Conservation (phyloP, 2,888 invertebrate genomes). For the Lordiphosa fenestrarum region DNA sequence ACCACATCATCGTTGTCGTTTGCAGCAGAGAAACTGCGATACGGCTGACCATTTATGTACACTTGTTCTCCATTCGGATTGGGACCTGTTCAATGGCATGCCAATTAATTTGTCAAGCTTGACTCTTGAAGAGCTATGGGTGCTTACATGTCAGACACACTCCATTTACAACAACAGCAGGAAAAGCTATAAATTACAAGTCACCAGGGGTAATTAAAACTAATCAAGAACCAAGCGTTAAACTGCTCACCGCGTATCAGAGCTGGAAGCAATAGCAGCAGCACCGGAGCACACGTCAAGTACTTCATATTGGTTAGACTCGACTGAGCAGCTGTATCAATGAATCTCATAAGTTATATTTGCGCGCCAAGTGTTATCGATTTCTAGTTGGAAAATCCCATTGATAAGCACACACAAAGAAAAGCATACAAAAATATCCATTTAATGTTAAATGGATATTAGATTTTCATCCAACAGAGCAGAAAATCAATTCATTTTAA, state of each 20-base stretch:
- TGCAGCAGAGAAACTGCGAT: conserved; percentile 49
- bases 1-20: conserved; percentile 27
- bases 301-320: conserved; percentile 49
- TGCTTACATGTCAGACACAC: conserved; percentile 58
- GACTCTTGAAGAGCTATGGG: not conserved
- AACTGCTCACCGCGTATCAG: conserved; percentile 48
- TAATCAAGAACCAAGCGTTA: conserved; percentile 9
- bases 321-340: conserved; percentile 13
- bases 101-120: not conserved
- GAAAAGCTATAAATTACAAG: conserved; percentile 43
- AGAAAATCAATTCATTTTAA: too few relatives aligned
- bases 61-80: conserved; percentile 55
- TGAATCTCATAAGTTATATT: conserved; percentile 40
- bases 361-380: not conserved
- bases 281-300: conserved; percentile 43
- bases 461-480: too few relatives aligned
- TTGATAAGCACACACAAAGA: not conserved
- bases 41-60: conserved; percentile 49
- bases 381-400: not conserved
- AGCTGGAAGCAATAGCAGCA: conserved; percentile 44
- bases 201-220: conserved; percentile 20
- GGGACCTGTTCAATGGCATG: conserved; percentile 26
- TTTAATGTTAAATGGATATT: too few relatives aligned
- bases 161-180: conserved; percentile 58
- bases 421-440: too few relatives aligned